Evolutionary conservation across 92 coral and sea anemone genomes (phyloP).

Genomic region (Parazoanthus swiftii): DNA sequence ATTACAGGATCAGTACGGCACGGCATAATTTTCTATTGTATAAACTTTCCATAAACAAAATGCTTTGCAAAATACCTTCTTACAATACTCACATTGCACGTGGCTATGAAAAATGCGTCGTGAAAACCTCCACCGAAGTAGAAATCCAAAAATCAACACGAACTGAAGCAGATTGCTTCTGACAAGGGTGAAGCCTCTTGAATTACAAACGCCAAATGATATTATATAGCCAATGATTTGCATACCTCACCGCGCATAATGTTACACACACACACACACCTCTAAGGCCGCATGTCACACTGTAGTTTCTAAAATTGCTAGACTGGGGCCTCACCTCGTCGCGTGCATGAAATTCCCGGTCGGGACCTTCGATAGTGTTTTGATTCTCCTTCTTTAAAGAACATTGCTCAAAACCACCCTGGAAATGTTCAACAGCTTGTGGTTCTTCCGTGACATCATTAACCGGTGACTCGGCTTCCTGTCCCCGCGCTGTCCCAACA

Average conservation of each 20-base stretch:
- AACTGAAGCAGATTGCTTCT: slow-evolving; percentile 40
- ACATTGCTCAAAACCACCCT: neutral
- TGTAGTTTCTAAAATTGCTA: neutral
- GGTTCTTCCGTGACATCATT: slow-evolving; percentile 31
- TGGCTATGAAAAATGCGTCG: slow-evolving; percentile 2
- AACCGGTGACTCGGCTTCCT: slow-evolving; percentile 36
- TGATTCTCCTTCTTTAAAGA: slow-evolving; percentile 13
- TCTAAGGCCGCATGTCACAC: slow-evolving; percentile 21
- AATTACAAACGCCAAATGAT: slow-evolving; percentile 46
- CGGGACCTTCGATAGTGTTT: neutral
- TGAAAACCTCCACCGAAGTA: neutral
- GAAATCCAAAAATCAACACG: neutral
- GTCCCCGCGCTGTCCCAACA: neutral
- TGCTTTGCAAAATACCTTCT: neutral
- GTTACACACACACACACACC: slow-evolving; percentile 31
- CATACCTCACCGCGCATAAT: slow-evolving; percentile 38
- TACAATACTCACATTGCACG: neutral
- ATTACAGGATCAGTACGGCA: slow-evolving; percentile 18
- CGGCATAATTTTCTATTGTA: slow-evolving; percentile 15
- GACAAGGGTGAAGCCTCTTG: slow-evolving; percentile 43
- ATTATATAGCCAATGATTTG: slow-evolving; percentile 48
- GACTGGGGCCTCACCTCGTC: slow-evolving; percentile 22
- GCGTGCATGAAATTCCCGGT: slow-evolving; percentile 34
- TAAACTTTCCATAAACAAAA: neutral
- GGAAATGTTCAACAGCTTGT: neutral